Evolutionary conservation across 2,113 vertebrate genomes (phyloP).

Genomic region (Strix aluco): DNA sequence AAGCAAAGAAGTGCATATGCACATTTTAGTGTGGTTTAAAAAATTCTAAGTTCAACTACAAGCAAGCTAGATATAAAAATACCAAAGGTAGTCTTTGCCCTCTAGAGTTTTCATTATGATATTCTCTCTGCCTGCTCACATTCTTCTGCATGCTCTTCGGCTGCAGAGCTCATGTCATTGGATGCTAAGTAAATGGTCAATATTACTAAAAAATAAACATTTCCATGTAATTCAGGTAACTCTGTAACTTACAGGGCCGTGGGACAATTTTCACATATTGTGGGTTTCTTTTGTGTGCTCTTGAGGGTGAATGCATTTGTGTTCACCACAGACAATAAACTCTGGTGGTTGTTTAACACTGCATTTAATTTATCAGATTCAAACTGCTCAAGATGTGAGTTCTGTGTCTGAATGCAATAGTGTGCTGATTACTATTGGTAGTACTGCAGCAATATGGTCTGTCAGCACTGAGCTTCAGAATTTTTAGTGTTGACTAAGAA

Average conservation of each 20-base stretch:
- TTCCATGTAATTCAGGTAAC: not conserved
- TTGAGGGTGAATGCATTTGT: not conserved
- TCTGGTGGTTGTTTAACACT: not conserved
- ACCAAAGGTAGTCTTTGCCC: not conserved
- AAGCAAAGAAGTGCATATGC: not conserved
- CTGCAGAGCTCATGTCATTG: not conserved
- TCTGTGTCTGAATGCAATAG: not conserved
- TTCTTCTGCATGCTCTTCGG: not conserved
- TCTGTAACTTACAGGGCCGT: not conserved
- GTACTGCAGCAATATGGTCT: not conserved
- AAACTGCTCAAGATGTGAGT: not conserved
- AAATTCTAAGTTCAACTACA: not conserved
- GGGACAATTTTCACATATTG: not conserved
- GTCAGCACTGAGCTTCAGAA: not conserved
- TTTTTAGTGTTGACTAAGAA: not conserved
- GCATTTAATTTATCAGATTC: not conserved
- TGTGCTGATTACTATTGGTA: not conserved
- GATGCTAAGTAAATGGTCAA: not conserved
- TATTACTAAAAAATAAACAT: not conserved
- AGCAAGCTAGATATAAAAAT: not conserved
- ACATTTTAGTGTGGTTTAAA: not conserved
- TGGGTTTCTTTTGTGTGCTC: not conserved
- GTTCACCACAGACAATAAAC: not conserved
- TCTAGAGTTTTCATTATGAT: not conserved
- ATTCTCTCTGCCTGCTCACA: not conserved